Evolutionary conservation across 2,113 vertebrate species (phyloP).

Genomic region (Epinephelus cyanopodus): DNA sequence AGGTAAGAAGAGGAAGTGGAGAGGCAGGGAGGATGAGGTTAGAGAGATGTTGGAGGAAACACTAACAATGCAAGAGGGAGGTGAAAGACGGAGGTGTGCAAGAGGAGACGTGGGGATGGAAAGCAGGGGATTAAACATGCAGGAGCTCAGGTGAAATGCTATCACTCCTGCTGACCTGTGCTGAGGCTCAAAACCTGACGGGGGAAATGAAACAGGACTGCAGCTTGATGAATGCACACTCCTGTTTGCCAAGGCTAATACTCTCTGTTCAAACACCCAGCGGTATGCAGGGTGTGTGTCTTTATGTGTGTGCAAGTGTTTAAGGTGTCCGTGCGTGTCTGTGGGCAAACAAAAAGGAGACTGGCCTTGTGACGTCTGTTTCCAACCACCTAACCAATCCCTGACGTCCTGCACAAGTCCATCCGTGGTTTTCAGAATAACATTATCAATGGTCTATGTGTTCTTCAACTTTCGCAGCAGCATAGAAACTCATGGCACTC

Average conservation of each 20-base stretch:
- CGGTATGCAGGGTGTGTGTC: constrained; percentile 30
- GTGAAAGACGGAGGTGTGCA: constrained; percentile 20
- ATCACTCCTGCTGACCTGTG: constrained; percentile 58
- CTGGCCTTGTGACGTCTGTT: constrained; percentile 5
- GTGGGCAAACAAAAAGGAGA: constrained; percentile 24
- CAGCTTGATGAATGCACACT: constrained; percentile 65
- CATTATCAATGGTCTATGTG: not conserved
- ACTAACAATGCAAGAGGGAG: not conserved
- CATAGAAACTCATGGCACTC: not conserved
- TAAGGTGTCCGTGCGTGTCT: constrained; percentile 34
- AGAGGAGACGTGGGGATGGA: constrained; percentile 17
- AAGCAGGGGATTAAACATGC: constrained; percentile 54
- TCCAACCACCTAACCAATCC: constrained; percentile 15
- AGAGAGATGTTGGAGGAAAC: not conserved
- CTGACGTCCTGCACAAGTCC: not conserved
- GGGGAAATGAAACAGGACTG: constrained; percentile 64
- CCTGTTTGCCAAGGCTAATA: constrained; percentile 74
- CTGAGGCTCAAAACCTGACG: constrained; percentile 45
- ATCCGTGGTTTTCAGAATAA: constrained; percentile 16
- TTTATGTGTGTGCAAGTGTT: constrained; percentile 30
- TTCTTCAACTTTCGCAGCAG: not conserved
- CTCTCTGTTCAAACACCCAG: constrained; percentile 64
- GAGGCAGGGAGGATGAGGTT: constrained; percentile 11
- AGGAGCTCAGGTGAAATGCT: constrained; percentile 60
- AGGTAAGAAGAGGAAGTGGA: not conserved